These are phyloP conservation scores for Agrochola lota DNA, from an alignment of 2,888 invertebrate species.

Conservation along the genomic window DNA sequence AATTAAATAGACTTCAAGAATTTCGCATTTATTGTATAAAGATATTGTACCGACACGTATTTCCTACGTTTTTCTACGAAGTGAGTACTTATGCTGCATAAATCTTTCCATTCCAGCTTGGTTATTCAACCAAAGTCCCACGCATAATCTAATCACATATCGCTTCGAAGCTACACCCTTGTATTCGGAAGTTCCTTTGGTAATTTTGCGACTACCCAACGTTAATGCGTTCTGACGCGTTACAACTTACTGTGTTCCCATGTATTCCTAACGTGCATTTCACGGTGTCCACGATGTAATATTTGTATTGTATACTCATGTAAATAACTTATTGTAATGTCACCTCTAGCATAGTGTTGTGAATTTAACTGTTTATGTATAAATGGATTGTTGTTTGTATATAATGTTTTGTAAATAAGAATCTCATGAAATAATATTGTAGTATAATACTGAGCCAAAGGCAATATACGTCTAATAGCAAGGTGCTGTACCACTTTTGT, in stretches of 20 bases:
- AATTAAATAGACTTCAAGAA: constrained; percentile 31
- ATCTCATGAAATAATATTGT: constrained; percentile 75
- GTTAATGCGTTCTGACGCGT: constrained; percentile 2
- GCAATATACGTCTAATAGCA: constrained; percentile 84
- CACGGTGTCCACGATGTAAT: constrained; percentile 67
- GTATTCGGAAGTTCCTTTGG: constrained; percentile 63
- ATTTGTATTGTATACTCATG: constrained; percentile 68
- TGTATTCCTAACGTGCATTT: constrained; percentile 70
- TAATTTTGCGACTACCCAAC: constrained; percentile 47
- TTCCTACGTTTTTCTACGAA: constrained; percentile 3
- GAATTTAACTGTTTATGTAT: constrained; percentile 60
- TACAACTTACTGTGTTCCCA: constrained; percentile 45
- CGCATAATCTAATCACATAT: constrained; percentile 11
- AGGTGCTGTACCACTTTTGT: constrained; percentile 86
- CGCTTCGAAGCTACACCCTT: constrained; percentile 21
- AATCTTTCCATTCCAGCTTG: not conserved
- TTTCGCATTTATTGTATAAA: constrained; percentile 52
- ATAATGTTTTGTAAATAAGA: constrained; percentile 79
- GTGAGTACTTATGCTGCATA: not conserved
- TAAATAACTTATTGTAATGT: constrained; percentile 77
- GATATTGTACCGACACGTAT: constrained; percentile 1
- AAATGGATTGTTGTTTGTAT: constrained; percentile 70
- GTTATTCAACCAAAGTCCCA: not conserved
- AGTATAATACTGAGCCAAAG: constrained; percentile 86
- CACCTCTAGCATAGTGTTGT: constrained; percentile 75